phyloP scores from a whole-genome alignment of 2,888 invertebrate species.

The Drosophila greeni region DNA sequence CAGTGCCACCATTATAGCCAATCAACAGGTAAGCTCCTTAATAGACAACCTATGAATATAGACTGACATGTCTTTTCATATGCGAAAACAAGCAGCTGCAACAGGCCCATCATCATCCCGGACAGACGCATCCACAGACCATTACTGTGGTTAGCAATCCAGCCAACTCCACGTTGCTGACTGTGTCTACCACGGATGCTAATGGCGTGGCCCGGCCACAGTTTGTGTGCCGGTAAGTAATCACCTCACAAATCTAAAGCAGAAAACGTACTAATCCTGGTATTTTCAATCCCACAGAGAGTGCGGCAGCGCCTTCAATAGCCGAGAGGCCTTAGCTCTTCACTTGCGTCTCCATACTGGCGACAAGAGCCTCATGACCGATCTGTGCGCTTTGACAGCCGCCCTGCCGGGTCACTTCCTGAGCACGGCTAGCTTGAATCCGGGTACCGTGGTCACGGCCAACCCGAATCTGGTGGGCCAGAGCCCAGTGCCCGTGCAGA shows the following conservation, averaged over 20 bases:
- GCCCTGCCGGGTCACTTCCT: conserved; percentile 85
- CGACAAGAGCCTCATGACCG: conserved; percentile 88
- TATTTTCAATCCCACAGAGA: conserved; percentile 76
- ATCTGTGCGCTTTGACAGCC: conserved; percentile 88
- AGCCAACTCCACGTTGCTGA: conserved; percentile 76
- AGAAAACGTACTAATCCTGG: background rate
- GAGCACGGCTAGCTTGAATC: conserved; percentile 77
- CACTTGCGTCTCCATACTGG: conserved; percentile 90
- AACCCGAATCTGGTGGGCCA: conserved; percentile 78
- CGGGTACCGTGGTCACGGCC: conserved; percentile 78
- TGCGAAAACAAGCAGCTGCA: conserved; percentile 65
- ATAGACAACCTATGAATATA: too few species aligned
- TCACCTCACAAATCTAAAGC: too few species aligned
- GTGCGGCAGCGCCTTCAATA: conserved; percentile 83
- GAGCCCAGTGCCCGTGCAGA: conserved; percentile 79
- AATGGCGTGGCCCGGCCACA: conserved; percentile 78
- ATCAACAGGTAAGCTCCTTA: conserved; percentile 76
- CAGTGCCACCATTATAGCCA: conserved; percentile 77
- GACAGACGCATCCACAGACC: conserved; percentile 77
- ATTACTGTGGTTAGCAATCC: conserved; percentile 79
- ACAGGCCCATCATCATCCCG: conserved; percentile 79
- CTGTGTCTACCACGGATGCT: conserved; percentile 77
- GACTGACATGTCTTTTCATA: conserved; percentile 3
- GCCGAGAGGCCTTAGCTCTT: conserved; percentile 87
- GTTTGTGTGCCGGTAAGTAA: conserved; percentile 78